Evolutionary conservation across 2,113 vertebrate genomes (phyloP), one percentile per base, ranked within the genome.

Genomic region (Lepisosteus oculatus): DNA sequence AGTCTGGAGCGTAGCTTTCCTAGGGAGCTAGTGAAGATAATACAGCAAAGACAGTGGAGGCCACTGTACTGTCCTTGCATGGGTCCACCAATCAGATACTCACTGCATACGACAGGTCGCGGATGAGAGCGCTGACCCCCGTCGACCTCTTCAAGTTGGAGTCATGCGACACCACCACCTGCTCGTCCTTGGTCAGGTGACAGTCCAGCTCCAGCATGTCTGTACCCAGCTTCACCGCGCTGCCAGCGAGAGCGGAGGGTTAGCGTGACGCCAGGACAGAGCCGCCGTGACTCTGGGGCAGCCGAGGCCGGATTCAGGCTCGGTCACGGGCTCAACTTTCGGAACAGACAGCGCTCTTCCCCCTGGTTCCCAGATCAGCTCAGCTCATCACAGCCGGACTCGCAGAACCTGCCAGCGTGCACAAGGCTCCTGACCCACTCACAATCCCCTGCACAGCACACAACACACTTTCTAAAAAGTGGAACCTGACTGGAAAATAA

Each of bases 131-230:
- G 41, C 93, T 89, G 0, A 97, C 65, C 8, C 97, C 97, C 0
- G 95, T 97, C 5, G 92, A 89, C 78, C 96, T 91, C 86, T 86
- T 93, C 72, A 99, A 87, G 82, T 95, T 94, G 76, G 88, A 82
- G 69, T 99, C 97, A 17, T 99, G 97, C 43, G 95, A 95, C 69
- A 99, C 97, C 41, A 99, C 97, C 29, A 99, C 96, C 78, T 99
- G 89, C 56, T 94, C 94, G 55, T 99, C 97, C 78, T 96, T 98
- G 0, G 97, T 99, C 78, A 99, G 84, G 83, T 99, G 97, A 82
- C 97, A 99, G 76, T 99, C 97, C 67, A 99, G 69, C 87, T 99
- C 97, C 89, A 99, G 61, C 97, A 99, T 99, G 81, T 99, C 96
- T 5, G 97, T 99, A 63, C 97, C 96, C 11, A 99, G 45, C 57